phyloP scores from a whole-genome alignment of 2,113 vertebrate genomes.

The Malurus elegans region DNA sequence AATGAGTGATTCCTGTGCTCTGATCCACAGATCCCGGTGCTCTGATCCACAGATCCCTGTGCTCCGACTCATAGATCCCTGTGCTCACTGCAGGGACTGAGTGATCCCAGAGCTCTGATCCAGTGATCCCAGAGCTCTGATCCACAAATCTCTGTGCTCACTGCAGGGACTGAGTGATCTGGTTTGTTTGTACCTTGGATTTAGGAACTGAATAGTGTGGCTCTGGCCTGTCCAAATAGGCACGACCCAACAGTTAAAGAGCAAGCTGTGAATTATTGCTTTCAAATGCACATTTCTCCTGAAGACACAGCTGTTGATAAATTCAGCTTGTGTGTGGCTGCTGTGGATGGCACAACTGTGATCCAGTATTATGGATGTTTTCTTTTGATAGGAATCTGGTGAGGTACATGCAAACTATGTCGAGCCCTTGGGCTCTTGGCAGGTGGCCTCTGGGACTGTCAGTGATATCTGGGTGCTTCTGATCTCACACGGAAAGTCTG shows the following conservation, averaged over 20 bases:
- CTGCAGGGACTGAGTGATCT: too few species aligned
- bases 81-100: too few species aligned
- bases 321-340: conserved; percentile 40
- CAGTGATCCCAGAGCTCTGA: too few species aligned
- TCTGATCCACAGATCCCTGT: too few species aligned
- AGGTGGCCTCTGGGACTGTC: not conserved
- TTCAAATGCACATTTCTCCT: conserved; percentile 16
- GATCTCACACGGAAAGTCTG: not conserved
- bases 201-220: too few species aligned
- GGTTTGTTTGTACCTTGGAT: too few species aligned
- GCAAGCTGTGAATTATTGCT: conserved; percentile 37
- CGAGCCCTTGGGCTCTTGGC: conserved; percentile 31
- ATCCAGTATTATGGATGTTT: conserved; percentile 36
- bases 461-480: not conserved
- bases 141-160: too few species aligned
- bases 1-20: too few species aligned
- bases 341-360: conserved; percentile 41
- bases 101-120: too few species aligned
- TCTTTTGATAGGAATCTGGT: conserved; percentile 34
- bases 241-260: not conserved
- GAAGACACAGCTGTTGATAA: conserved; percentile 10
- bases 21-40: too few species aligned
- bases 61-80: too few species aligned
- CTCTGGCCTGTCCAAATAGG: too few species aligned
- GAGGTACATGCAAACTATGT: conserved; percentile 44